These are phyloP conservation scores for Psix sp. DNA, from an alignment of 1,140 invertebrate genomes.

Conservation along the genomic window DNA sequence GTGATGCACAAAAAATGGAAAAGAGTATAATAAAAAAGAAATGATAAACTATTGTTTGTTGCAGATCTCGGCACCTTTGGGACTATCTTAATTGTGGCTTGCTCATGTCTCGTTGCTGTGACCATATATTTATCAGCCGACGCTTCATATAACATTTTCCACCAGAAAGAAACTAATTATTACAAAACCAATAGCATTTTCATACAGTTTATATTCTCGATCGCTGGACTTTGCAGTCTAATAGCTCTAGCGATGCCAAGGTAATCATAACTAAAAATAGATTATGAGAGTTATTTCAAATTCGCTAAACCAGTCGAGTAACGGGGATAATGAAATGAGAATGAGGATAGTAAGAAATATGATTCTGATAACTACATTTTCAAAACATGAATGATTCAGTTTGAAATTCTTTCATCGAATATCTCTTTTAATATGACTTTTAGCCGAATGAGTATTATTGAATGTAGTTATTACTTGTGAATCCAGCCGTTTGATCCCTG, in stretches of 20 bases:
- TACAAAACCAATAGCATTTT: constrained; percentile 68
- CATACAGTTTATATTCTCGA: constrained; percentile 70
- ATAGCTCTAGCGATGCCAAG: constrained; percentile 70
- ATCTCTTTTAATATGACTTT: too few relatives aligned
- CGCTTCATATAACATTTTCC: constrained; percentile 65
- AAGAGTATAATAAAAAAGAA: too few relatives aligned
- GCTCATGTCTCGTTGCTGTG: constrained; percentile 23
- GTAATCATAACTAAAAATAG: constrained; percentile 55
- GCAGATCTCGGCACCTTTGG: constrained; percentile 40
- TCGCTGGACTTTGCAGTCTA: constrained; percentile 67
- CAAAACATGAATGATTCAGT: too few relatives aligned
- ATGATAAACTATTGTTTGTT: constrained; percentile 24
- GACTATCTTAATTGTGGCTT: constrained; percentile 21
- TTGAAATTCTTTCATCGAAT: too few relatives aligned
- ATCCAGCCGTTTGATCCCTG: too few relatives aligned
- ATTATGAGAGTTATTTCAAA: background rate
- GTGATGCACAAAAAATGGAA: too few relatives aligned
- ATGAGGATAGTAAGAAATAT: too few relatives aligned
- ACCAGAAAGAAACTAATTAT: constrained; percentile 64
- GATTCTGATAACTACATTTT: too few relatives aligned
- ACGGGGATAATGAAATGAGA: background rate
- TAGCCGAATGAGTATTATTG: too few relatives aligned
- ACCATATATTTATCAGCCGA: constrained; percentile 67
- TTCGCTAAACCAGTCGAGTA: background rate
- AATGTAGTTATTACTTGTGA: too few relatives aligned